A percentile compares a stretch with the other conserved stretches of the same genome.
Evolutionary conservation across 2,797 vertebrate genomes (phyloP).

Genomic region (Clarias platycephalus): DNA sequence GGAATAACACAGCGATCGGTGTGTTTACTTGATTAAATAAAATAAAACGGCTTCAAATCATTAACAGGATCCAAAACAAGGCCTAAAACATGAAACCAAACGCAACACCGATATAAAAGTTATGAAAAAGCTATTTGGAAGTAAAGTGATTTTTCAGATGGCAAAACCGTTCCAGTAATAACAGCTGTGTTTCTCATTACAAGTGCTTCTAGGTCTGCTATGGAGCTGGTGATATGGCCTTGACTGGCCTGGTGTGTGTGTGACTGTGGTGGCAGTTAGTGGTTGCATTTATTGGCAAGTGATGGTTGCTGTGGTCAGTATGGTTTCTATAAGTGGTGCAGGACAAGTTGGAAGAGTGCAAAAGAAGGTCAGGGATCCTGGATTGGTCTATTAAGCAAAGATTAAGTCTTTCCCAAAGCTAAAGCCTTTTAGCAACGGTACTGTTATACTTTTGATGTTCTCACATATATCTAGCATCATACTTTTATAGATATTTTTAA

Average conservation of each 20-base stretch:
- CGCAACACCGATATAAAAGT: slow-evolving; percentile 7
- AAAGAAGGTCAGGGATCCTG: slow-evolving; percentile 7
- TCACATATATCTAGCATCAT: not conserved
- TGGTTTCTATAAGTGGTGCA: slow-evolving; percentile 32
- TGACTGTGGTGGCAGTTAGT: slow-evolving; percentile 41
- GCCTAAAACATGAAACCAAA: slow-evolving; percentile 41
- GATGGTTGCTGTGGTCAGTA: slow-evolving; percentile 27
- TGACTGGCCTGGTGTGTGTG: slow-evolving; percentile 21
- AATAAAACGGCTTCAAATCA: not conserved
- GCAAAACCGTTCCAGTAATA: slow-evolving; percentile 33
- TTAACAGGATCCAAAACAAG: slow-evolving; percentile 9
- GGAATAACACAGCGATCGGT: not conserved
- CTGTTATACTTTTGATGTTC: not conserved
- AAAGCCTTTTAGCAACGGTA: not conserved
- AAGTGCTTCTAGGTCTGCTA: slow-evolving; percentile 19
- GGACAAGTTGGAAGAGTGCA: slow-evolving; percentile 23
- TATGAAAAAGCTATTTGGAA: slow-evolving; percentile 39
- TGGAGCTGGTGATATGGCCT: slow-evolving; percentile 12
- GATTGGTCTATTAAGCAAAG: not conserved
- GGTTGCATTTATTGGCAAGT: slow-evolving; percentile 44
- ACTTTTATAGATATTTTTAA: not conserved
- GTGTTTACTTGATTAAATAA: not conserved
- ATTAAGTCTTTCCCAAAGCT: not conserved
- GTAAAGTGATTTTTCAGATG: slow-evolving; percentile 42
- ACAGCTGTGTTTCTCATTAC: slow-evolving; percentile 50